phyloP scores from a whole-genome alignment of 2,888 invertebrate genomes.

The Eugnorisma glareosa region DNA sequence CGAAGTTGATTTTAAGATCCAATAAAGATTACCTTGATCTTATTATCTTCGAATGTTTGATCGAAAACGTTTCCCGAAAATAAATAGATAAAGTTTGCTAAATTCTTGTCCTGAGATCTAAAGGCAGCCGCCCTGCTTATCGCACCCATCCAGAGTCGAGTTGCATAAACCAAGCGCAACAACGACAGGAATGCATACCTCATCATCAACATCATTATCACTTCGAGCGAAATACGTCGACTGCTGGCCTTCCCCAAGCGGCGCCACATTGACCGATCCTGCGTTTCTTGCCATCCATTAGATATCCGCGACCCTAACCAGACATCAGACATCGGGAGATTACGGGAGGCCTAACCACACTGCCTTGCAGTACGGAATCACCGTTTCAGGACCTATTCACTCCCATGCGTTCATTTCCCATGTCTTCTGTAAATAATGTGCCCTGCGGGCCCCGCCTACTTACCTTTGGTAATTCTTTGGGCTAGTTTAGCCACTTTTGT shows the following conservation, averaged over 20 bases:
- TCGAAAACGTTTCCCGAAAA: not conserved
- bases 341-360: not conserved
- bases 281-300: not conserved
- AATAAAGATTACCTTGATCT: conserved; percentile 16
- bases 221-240: not conserved
- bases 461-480: not conserved
- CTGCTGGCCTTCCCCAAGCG: not conserved
- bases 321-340: not conserved
- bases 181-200: not conserved
- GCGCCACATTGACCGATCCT: not conserved
- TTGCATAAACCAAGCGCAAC: not conserved
- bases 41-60: not conserved
- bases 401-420: not conserved
- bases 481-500: not conserved
- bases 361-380: not conserved
- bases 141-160: not conserved
- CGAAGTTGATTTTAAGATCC: not conserved
- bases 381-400: not conserved
- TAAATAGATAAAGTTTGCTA: not conserved
- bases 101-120: not conserved
- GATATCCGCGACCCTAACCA: not conserved
- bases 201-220: not conserved
- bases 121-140: not conserved
- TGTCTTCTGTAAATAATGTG: not conserved
- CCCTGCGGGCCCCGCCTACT: not conserved